Base-by-base conservation (phyloP, 2,797 vertebrate genomes). In the Sebastes hubbsi region DNA sequence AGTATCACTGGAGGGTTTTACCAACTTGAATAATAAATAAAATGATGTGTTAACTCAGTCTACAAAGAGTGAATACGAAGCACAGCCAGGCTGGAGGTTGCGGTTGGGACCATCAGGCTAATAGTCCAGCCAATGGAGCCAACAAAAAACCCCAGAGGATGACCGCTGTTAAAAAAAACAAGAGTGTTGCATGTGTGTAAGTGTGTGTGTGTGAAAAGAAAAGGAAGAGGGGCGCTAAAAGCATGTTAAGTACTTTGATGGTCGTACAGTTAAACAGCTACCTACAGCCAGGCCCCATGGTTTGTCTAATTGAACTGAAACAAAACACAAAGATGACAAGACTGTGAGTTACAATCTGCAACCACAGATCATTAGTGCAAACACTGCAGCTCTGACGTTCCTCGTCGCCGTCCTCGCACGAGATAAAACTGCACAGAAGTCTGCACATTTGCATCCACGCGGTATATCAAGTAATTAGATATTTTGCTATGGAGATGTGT, bases 231-330 rank as follows among this genome's bases (percentile, higher is more conserved):
- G 70, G 42, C 6, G 59, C 66, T 91, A 91, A 94, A 89, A 93
- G 91, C 89, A 88, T 91, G 75, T 87, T 92, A 89, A 91, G 87
- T 72, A 89, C 84, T 88, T 71, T 83, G 72, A 88, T 81, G 76
- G 72, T 79, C 54, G 75, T 88, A 85, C 83, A 77, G 88, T 90
- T 92, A 88, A 93, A 91, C 84, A 89, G 90, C 81, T 92, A 87
- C 91, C 92, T 87, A 88, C 6, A 82, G 81, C 58, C 68, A 38
- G 72, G 59, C 24, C 70, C 34, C 42, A 63, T 77, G 67, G 75
- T 88, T 86, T 75, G 80, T 80, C 80, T 85, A 91, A 94, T 78
- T 89, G 89, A 91, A 86, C 77, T 66, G 72, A 66, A 86, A 91
- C 81, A 79, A 90, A 83, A 91, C 75, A 83, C 72, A 68, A 20